Base-by-base conservation (phyloP, 1,140 invertebrate species). In the Danaus melanippus region DNA sequence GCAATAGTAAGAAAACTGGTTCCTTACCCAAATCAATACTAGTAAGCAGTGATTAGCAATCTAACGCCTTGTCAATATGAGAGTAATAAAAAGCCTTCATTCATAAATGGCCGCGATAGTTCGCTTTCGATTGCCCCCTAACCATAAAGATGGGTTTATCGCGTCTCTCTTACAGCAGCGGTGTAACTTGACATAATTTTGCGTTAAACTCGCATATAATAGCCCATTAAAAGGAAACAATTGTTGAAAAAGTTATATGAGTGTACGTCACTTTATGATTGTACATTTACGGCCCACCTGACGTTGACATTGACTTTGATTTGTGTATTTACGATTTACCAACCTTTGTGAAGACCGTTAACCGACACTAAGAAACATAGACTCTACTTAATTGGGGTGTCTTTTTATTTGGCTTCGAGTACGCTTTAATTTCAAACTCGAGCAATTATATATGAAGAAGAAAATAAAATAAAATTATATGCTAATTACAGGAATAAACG, bases 201-300 rank as follows among this genome's bases (percentile, higher is more conserved):
- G 79, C 79, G 79, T 84, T 84, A 82, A 86, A 80, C 78, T 67
- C 76, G 72, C 73, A 82, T 81, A 84, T 86, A 84, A 86, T 84
- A 76, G 77, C 64, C 79, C 79, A 84, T 84, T 84, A 86, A 84
- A 84, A 76, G 73, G 77, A 84, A 86, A 86, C 81, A 84, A 84
- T 86, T 82, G 84, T 84, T 84, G 76, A 86, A 86, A 86, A 86
- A 84, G 79, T 86, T 82, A 82, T 78, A 82, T 72, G 79, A 80
- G 78, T 78, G 70, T 72, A 67, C 80, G 79, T 81, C 79, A 80
- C 69, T 84, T 84, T 82, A 84, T 86, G 81, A 82, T 80, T 83
- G 76, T 79, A 63, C 77, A 76, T 84, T 86, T 82, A 84, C 70
- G 68, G 76, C 74, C 66, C 71, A 79, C 75, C 76, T 80, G 77